phyloP scores from a whole-genome alignment of 1,140 invertebrate species.

The Bombyx mori region ASM3026992v2 NC_085128.1:14301501-14302000 shows the following conservation, averaged over 20 bases:
- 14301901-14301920: too few species aligned
- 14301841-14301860: too few species aligned
- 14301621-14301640: slow-evolving; percentile 19
- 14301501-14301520: slow-evolving; percentile 18
- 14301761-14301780: too few species aligned
- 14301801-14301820: too few species aligned
- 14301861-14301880: too few species aligned
- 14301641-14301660: slow-evolving; percentile 17
- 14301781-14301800: too few species aligned
- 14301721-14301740: slow-evolving; percentile 18
- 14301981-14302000: too few species aligned
- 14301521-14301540: slow-evolving; percentile 6
- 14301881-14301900: too few species aligned
- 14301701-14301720: slow-evolving; percentile 14
- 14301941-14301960: too few species aligned
- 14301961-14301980: too few species aligned
- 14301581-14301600: slow-evolving; percentile 17
- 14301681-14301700: slow-evolving; percentile 16
- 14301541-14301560: slow-evolving; percentile 7
- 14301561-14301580: slow-evolving; percentile 18
- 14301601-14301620: slow-evolving; percentile 19
- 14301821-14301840: too few species aligned
- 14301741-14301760: slow-evolving; percentile 12
- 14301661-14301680: slow-evolving; percentile 1
- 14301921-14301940: too few species aligned